Evolutionary conservation across 1,140 invertebrate genomes (phyloP).

Genomic region (Armadillidium nasatum): DNA sequence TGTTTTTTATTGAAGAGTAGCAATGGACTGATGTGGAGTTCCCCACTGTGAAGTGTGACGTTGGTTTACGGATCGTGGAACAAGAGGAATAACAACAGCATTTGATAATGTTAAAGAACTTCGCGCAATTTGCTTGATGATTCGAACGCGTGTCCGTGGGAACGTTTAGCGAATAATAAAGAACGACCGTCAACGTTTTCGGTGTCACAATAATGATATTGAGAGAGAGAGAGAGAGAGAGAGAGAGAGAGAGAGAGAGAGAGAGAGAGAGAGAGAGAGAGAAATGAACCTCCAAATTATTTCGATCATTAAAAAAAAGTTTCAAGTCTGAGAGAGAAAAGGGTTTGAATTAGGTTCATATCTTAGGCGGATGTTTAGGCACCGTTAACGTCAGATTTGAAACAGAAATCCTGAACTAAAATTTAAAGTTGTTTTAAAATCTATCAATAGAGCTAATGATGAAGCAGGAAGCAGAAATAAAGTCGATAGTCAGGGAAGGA

Average conservation of each 20-base stretch:
- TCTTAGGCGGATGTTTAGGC: background rate
- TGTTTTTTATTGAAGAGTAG: too few relatives aligned
- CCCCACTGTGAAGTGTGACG: background rate
- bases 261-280: too few relatives aligned
- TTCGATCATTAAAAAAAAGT: too few relatives aligned
- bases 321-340: too few relatives aligned
- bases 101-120: background rate
- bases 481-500: too few relatives aligned
- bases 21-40: too few relatives aligned
- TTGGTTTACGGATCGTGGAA: background rate
- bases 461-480: background rate
- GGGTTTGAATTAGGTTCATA: background rate
- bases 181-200: background rate
- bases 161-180: conserved; percentile 4
- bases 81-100: background rate
- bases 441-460: background rate
- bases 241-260: too few relatives aligned
- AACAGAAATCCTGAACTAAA: background rate
- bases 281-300: too few relatives aligned
- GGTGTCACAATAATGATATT: too few relatives aligned
- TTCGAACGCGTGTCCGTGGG: background rate
- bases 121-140: conserved; percentile 1
- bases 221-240: too few relatives aligned
- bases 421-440: background rate
- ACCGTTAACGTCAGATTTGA: background rate